phyloP scores from a whole-genome alignment of 1,140 invertebrate genomes.

The Calosoma granatense region DNA sequence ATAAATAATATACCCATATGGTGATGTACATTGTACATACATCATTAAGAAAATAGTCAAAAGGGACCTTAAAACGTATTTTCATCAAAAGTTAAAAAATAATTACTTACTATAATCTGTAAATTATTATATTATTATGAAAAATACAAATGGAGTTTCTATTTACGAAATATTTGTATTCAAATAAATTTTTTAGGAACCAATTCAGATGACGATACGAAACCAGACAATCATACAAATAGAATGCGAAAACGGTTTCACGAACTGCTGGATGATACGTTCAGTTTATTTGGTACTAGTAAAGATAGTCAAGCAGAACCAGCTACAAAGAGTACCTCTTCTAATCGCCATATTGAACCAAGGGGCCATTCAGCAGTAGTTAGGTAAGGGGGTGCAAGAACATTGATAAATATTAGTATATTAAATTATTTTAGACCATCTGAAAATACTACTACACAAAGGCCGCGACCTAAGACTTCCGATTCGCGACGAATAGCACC shows the following conservation, averaged over 20 bases:
- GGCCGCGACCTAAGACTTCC: conserved; percentile 34
- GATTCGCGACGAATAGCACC: conserved; percentile 25
- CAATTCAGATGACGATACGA: conserved; percentile 27
- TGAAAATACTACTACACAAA: conserved; percentile 18
- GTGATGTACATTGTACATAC: too few species aligned
- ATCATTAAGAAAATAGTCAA: too few species aligned
- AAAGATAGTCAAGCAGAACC: conserved; percentile 36
- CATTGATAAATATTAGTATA: background rate
- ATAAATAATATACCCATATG: too few species aligned
- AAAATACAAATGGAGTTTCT: background rate
- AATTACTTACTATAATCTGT: too few species aligned
- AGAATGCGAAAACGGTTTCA: conserved; percentile 51
- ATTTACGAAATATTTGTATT: background rate
- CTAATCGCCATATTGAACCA: conserved; percentile 22
- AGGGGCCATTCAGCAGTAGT: conserved; percentile 39
- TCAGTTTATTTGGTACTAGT: conserved; percentile 49
- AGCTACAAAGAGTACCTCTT: conserved; percentile 10
- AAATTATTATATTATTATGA: too few species aligned
- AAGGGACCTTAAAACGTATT: too few species aligned
- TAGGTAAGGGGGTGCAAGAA: conserved; percentile 30
- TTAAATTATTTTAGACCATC: conserved; percentile 8
- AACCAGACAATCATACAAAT: conserved; percentile 33
- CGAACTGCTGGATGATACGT: conserved; percentile 55
- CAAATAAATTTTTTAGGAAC: conserved; percentile 18
- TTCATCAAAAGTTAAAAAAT: too few species aligned